Percentiles rank a stretch among this genome's conserved stretches.
These are phyloP conservation scores for Cybosia mesomella DNA, from an alignment of 2,888 invertebrate genomes.

Conservation along the genomic window DNA sequence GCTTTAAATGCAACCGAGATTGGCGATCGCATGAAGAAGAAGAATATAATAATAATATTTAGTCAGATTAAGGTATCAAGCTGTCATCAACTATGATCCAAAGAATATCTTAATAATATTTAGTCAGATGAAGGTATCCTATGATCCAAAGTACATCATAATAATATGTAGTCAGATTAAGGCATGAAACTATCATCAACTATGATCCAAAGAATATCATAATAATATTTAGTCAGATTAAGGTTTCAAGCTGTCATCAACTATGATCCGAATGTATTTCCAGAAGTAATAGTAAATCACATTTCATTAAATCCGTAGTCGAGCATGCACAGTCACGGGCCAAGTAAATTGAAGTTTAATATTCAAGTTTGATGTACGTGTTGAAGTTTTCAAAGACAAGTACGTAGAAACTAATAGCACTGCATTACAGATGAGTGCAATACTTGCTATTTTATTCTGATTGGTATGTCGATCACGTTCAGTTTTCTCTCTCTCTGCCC, in stretches of 20 bases:
- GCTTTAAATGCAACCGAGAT: too few species aligned
- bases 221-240: too few species aligned
- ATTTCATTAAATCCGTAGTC: background rate
- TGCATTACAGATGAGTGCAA: slow-evolving; percentile 1
- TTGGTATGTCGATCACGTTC: background rate
- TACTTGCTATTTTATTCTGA: background rate
- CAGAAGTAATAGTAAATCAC: background rate
- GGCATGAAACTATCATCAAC: too few species aligned
- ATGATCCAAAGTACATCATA: too few species aligned
- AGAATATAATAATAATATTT: too few species aligned
- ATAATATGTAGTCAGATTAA: too few species aligned
- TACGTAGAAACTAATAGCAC: background rate
- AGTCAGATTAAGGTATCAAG: too few species aligned
- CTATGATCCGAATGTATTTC: background rate
- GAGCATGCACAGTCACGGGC: background rate
- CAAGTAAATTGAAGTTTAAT: slow-evolving; percentile 1
- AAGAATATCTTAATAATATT: too few species aligned
- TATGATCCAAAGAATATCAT: too few species aligned
- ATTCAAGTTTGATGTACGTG: background rate
- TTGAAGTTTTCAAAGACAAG: slow-evolving; percentile 1
- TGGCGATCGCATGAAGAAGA: too few species aligned
- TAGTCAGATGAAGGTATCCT: too few species aligned
- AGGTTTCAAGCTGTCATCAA: background rate
- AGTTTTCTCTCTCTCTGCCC: background rate
- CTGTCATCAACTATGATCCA: too few species aligned